phyloP scores from a whole-genome alignment of 2,797 vertebrate genomes.

The Ctenopoma kingsleyae region DNA sequence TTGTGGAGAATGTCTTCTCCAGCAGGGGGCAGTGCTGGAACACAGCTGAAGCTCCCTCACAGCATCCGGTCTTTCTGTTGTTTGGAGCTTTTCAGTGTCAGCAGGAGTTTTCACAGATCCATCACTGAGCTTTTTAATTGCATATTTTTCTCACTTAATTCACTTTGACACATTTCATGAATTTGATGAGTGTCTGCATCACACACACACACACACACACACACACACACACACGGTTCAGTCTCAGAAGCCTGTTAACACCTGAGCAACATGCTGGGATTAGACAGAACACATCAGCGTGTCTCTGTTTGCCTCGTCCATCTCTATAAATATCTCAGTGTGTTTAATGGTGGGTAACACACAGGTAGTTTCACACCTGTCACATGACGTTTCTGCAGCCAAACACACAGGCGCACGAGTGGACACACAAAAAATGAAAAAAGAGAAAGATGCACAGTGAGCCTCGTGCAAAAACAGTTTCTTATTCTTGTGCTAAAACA shows the following conservation, averaged over 20 bases:
- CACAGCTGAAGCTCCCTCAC: conserved; percentile 30
- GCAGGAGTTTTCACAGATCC: conserved; percentile 10
- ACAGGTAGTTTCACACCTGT: conserved; percentile 53
- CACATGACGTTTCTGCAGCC: conserved; percentile 30
- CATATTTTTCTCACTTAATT: conserved; percentile 33
- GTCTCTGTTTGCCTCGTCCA: conserved; percentile 25
- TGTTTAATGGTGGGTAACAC: conserved; percentile 37
- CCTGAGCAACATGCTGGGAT: conserved; percentile 45
- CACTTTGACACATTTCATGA: conserved; percentile 12
- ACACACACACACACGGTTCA: conserved; percentile 27
- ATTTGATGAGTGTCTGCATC: neutral
- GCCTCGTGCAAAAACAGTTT: too few species aligned
- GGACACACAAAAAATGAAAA: neutral
- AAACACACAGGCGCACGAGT: neutral
- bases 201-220: neutral
- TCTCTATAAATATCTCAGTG: conserved; percentile 52
- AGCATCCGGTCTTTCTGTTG: neutral
- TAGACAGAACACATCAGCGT: conserved; percentile 29
- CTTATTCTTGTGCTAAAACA: too few species aligned
- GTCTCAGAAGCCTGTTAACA: conserved; percentile 48
- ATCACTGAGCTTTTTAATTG: neutral
- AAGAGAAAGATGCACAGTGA: too few species aligned
- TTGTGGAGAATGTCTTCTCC: conserved; percentile 15
- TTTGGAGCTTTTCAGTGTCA: conserved; percentile 9
- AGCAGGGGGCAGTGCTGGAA: conserved; percentile 70